Evolutionary conservation across 2,797 vertebrate genomes (phyloP).

Genomic region (Enteromius viviparus): DNA sequence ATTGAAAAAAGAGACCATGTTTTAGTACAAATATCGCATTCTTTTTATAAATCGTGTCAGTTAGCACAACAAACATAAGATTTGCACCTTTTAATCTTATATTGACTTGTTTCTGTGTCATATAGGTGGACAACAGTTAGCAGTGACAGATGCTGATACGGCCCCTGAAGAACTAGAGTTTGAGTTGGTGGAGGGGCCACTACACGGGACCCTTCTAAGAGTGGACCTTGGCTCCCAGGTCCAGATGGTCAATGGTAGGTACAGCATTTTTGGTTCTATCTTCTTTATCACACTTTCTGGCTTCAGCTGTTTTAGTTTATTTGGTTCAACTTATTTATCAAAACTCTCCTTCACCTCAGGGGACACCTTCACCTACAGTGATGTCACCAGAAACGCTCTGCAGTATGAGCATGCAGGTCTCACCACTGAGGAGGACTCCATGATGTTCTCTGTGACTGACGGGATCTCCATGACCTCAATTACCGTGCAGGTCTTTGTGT

Average conservation of each 20-base stretch:
- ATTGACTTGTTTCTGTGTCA: neutral
- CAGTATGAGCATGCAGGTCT: conserved; percentile 88
- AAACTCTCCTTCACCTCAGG: conserved; percentile 71
- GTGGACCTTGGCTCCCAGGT: conserved; percentile 64
- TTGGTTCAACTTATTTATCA: neutral
- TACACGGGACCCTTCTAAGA: conserved; percentile 83
- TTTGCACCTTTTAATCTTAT: neutral
- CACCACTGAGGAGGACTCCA: conserved; percentile 78
- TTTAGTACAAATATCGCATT: neutral
- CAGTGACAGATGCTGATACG: conserved; percentile 80
- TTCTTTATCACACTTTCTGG: neutral
- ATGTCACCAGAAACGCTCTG: conserved; percentile 83
- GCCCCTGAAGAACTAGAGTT: conserved; percentile 88
- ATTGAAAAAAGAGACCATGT: neutral
- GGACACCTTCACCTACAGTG: conserved; percentile 88
- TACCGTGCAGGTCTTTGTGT: conserved; percentile 82
- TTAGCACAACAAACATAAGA: neutral
- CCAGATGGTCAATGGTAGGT: conserved; percentile 73
- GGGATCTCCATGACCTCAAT: conserved; percentile 80
- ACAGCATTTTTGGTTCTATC: neutral
- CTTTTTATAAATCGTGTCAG: neutral
- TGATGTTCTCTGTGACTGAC: conserved; percentile 90
- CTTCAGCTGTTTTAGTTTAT: neutral
- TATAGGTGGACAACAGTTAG: conserved; percentile 86
- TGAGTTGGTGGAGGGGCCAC: conserved; percentile 86